Conservation (phyloP, 2,888 invertebrate species). For the Pherbina coryleti region DNA sequence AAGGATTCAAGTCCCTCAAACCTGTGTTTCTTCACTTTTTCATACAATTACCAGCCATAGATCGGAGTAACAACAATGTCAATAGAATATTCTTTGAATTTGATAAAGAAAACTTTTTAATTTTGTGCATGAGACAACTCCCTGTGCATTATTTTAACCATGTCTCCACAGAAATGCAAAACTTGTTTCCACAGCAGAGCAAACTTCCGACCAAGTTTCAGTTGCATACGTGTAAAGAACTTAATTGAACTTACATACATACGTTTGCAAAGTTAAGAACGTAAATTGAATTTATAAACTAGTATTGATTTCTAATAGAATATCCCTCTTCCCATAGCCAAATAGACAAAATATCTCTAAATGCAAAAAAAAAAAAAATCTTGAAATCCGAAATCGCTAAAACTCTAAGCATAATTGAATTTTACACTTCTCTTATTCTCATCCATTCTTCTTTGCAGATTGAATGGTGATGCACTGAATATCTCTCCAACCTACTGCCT, state of each 20-base stretch:
- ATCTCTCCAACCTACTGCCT: background rate
- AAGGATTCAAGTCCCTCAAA: no score
- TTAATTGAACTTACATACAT: background rate
- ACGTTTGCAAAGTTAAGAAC: background rate
- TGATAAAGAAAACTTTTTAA: no score
- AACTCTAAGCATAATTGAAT: slow-evolving; percentile 33
- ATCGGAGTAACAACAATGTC: no score
- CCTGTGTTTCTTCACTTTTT: no score
- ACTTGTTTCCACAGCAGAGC: no score
- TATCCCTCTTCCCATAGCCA: background rate
- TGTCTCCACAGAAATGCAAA: no score
- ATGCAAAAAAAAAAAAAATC: background rate
- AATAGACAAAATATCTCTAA: background rate
- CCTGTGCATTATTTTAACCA: no score
- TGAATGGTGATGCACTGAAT: slow-evolving; percentile 5
- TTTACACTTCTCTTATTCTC: slow-evolving; percentile 16
- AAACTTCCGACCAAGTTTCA: background rate
- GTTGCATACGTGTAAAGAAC: background rate
- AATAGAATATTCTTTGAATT: no score
- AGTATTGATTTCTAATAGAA: slow-evolving; percentile 17
- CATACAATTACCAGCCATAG: no score
- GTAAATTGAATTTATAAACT: slow-evolving; percentile 12
- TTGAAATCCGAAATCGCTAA: slow-evolving; percentile 12
- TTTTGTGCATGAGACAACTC: no score
- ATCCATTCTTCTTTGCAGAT: slow-evolving; percentile 5